A percentile compares a stretch with the other conserved stretches of the same genome.
These are phyloP conservation scores for Python bivittatus DNA, from an alignment of 2,113 vertebrate genomes.

Conservation along the genomic window DNA sequence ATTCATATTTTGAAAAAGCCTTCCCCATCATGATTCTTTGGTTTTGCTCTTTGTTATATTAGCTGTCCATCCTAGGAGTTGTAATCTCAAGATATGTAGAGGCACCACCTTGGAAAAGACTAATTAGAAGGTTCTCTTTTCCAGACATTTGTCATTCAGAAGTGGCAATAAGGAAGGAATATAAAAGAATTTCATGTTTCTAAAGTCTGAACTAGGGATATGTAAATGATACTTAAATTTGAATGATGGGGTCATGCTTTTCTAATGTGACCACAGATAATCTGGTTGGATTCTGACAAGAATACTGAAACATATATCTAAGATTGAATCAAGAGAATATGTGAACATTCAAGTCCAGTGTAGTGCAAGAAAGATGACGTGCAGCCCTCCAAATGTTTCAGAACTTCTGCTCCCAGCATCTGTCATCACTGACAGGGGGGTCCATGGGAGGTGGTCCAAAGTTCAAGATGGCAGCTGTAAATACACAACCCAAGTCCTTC, in stretches of 20 bases:
- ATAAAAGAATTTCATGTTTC: not conserved
- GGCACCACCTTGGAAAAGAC: not conserved
- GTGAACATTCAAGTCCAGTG: not conserved
- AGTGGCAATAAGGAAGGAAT: not conserved
- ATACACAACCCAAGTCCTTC: not conserved
- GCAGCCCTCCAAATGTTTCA: not conserved
- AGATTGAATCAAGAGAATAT: not conserved
- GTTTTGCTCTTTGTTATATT: not conserved
- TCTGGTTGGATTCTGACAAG: not conserved
- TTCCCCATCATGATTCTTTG: not conserved
- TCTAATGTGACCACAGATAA: not conserved
- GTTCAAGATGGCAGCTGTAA: not conserved
- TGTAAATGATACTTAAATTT: not conserved
- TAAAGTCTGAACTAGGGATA: not conserved
- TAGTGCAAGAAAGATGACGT: not conserved
- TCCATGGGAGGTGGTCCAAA: not conserved
- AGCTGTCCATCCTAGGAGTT: not conserved
- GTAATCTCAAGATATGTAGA: not conserved
- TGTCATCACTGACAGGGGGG: not conserved
- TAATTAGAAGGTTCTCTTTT: not conserved
- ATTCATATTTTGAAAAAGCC: not conserved
- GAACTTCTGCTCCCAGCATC: not conserved
- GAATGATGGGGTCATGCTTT: not conserved
- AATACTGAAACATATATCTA: not conserved
- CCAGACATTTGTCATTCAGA: not conserved